Evolutionary conservation across 2,888 invertebrate genomes (phyloP), one percentile per base, ranked within the genome.

Genomic region (Hylaea fasciaria): DNA sequence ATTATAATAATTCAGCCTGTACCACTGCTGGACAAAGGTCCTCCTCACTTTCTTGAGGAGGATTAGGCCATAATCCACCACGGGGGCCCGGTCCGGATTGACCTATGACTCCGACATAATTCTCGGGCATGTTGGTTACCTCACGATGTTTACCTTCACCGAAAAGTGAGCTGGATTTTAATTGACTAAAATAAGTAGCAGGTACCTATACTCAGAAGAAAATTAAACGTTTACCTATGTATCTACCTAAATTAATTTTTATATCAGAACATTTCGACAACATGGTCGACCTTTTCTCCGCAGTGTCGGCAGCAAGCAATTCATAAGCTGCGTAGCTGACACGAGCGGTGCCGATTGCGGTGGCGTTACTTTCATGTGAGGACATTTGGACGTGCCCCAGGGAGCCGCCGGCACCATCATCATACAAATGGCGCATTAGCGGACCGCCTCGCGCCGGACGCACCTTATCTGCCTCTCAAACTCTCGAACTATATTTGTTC

Each of bases 391-490:
- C 68, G 73, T 69, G 65, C 64, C 71, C 72, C 57, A 49, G 70
- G 77, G 70, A 66, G 68, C 69, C 65, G 66, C 70, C 74, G 70
- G 73, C 70, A 72, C 72, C 89, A 91, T 91, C 91, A 90, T 79
- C 92, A 92, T 92, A 92, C 86, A 92, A 92, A 92, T 92, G 88
- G 92, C 78, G 78, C 89, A 91, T 91, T 92, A 91, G 78, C 83
- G 79, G 78, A 81, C 82, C 78, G 78, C 77, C 76, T 72, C 76
- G 41, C 76, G 73, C 81, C 81, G 89, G 89, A 87, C 91, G 83
- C 87, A 84, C 89, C 92, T 91, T 92, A 91, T 92, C 91, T 85
- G 78, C 85, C 82, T 84, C 85, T 88, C 84, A 86, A 89, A 85
- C 82, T 84, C 85, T 88, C 84, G 32, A 86, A 89, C 91, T 91